phyloP scores from a whole-genome alignment of 2,113 vertebrate species.

The Corythoichthys haematopterus region DNA sequence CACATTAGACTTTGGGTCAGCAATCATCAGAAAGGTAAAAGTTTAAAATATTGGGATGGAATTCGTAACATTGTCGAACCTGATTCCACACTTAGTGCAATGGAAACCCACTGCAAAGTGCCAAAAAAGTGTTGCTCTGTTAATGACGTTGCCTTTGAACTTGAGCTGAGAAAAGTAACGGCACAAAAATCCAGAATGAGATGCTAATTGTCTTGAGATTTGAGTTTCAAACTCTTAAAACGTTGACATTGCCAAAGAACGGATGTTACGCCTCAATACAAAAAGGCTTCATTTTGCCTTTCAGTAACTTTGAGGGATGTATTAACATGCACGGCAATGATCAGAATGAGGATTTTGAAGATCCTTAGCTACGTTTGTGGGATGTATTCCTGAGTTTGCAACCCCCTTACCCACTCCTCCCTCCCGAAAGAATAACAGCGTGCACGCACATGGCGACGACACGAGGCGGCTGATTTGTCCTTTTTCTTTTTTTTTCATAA shows the following conservation, averaged over 20 bases:
- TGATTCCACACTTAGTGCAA: constrained; percentile 29
- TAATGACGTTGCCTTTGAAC: not conserved
- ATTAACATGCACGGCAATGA: constrained; percentile 58
- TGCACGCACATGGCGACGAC: not conserved
- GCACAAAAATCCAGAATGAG: not conserved
- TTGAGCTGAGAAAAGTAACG: not conserved
- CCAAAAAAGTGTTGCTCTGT: not conserved
- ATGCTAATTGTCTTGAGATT: not conserved
- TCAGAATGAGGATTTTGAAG: constrained; percentile 45
- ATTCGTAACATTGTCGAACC: constrained; percentile 11
- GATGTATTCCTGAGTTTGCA: constrained; percentile 72
- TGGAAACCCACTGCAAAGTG: not conserved
- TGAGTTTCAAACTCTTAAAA: not conserved
- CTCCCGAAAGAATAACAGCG: constrained; percentile 49
- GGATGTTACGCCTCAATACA: constrained; percentile 6
- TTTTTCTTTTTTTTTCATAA: not conserved
- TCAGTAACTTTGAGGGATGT: constrained; percentile 38
- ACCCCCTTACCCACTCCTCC: too few species aligned
- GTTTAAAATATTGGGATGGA: constrained; percentile 18
- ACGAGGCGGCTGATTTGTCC: not conserved
- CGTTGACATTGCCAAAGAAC: not conserved
- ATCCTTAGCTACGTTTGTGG: constrained; percentile 55
- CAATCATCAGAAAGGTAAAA: constrained; percentile 21
- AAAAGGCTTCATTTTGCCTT: constrained; percentile 27
- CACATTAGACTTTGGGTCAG: constrained; percentile 30